Evolutionary conservation across 2,888 invertebrate species (phyloP).

Genomic region (Ceriagrion tenellum): DNA sequence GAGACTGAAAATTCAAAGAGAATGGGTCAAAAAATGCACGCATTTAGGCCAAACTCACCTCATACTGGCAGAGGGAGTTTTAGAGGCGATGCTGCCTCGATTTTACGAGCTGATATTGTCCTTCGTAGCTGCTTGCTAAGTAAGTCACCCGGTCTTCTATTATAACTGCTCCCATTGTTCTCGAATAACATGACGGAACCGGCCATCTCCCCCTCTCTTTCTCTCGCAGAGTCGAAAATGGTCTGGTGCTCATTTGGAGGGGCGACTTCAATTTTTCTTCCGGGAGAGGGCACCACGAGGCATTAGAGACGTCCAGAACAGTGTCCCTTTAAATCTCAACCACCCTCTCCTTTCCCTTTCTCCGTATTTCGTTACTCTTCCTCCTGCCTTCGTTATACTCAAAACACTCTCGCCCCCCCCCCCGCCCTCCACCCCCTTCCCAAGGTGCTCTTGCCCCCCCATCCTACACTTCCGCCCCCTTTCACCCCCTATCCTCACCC

Average conservation of each 20-base stretch:
- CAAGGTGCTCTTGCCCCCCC: too few species aligned
- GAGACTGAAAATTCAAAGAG: too few species aligned
- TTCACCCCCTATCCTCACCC: too few species aligned
- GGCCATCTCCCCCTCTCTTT: neutral
- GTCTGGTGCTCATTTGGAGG: neutral
- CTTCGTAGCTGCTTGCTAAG: too few species aligned
- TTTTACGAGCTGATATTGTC: too few species aligned
- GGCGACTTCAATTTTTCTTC: neutral
- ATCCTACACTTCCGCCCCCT: too few species aligned
- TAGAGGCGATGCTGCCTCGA: too few species aligned
- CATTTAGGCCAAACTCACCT: too few species aligned
- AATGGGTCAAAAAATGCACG: too few species aligned
- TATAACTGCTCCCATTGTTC: neutral
- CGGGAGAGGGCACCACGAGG: neutral
- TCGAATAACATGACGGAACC: neutral
- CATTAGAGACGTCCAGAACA: neutral
- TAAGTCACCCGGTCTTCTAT: neutral
- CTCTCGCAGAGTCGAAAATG: neutral
- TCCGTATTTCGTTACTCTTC: neutral
- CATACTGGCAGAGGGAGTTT: too few species aligned
- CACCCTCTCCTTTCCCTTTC: neutral
- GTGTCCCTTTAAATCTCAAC: conserved; percentile 1
- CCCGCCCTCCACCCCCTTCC: too few species aligned
- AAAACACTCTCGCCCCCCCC: too few species aligned
- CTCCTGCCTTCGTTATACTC: neutral